Conservation (phyloP, 2,888 invertebrate species). For the Lasioglossum villosulum region DNA sequence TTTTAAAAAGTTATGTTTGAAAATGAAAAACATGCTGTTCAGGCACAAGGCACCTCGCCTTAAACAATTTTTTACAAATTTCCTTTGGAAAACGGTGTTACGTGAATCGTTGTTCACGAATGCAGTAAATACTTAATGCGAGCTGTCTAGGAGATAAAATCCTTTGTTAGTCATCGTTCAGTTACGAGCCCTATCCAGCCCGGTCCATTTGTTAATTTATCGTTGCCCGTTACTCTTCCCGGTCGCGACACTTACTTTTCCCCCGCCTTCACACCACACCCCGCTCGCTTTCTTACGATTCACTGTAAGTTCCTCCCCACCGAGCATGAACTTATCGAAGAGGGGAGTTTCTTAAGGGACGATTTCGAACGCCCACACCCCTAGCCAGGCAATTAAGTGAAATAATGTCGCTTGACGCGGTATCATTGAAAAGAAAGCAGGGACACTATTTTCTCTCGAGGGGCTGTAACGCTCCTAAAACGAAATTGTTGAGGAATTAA, state of each 20-base stretch:
- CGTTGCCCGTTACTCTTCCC: constrained; percentile 16
- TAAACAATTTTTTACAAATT: no score
- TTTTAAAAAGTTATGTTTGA: no score
- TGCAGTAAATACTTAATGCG: not conserved
- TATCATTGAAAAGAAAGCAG: constrained; percentile 43
- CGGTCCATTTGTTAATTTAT: constrained; percentile 42
- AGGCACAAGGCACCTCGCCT: no score
- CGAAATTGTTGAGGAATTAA: constrained; percentile 14
- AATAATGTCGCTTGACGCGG: constrained; percentile 35
- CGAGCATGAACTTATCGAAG: constrained; percentile 42
- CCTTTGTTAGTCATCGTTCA: constrained; percentile 55
- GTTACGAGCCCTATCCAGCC: constrained; percentile 33
- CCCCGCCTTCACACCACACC: not conserved
- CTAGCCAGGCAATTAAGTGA: constrained; percentile 37
- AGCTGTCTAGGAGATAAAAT: not conserved
- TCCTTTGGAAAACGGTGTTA: not conserved
- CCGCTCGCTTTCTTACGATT: not conserved
- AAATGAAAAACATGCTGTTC: no score
- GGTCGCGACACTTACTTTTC: not conserved
- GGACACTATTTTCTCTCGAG: constrained; percentile 8
- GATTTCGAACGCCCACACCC: constrained; percentile 8
- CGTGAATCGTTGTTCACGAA: not conserved
- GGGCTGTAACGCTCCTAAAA: not conserved
- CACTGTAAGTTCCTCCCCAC: not conserved
- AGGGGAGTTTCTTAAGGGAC: constrained; percentile 24